Base-by-base conservation (phyloP, 2,888 invertebrate genomes). In the Fabriciana adippe region DNA sequence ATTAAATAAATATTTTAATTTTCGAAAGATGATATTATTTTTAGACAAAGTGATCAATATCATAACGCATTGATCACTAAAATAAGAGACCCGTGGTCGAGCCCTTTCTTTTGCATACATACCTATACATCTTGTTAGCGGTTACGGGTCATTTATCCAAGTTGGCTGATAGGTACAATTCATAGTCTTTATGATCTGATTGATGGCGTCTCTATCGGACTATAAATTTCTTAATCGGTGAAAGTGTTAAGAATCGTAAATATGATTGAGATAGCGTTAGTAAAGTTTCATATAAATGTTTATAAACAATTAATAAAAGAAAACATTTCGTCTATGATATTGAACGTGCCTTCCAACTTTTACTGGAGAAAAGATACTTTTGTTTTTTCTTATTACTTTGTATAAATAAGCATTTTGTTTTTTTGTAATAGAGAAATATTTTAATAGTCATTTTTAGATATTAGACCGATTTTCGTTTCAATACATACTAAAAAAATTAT, bases 201-300 rank as follows among this genome's bases (percentile, higher is more conserved):
- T 47, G 65, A 65, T 53, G 57, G 68, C 60, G 62, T 69, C 69
- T 69, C 66, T 73, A 72, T 71, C 66, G 69, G 57, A 67, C 59
- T 13, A 48, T 48, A 48, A 75, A 77, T 76, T 78, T 77, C 70
- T 74, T 77, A 77, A 79, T 78, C 69, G 76, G 78, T 75, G 78
- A 79, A 78, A 78, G 78, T 77, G 76, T 74, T 74, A 76, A 76
- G 54, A 68, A 64, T 68, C 73, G 71, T 71, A 67, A 68, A 50
- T 61, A 50, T 51, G 50, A 61, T 51, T 35, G 50, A 50, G 50
- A 60, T 16, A 60, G 26, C 16, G 16, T 51, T 51, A 21, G 41
- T 53, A 41, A 51, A 61, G 8, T 51, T 61, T 51, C 13, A 54
- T 47, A 16, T 14, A 13, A 26, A 53, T 51, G 13, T 54, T 62